phyloP scores from a whole-genome alignment of 2,888 invertebrate species.

The Apamea monoglypha region DNA sequence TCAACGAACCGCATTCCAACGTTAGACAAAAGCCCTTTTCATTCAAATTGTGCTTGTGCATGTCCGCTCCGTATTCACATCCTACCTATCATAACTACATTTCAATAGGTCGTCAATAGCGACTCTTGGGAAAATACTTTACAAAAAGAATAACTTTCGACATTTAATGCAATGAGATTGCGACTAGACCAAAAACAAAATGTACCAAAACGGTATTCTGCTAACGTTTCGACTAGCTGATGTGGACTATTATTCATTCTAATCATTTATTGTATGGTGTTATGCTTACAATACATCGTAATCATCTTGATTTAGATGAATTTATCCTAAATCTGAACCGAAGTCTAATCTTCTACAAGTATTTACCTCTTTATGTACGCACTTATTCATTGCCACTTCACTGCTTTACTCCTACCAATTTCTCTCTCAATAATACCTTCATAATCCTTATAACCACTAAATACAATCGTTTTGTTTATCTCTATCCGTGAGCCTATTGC shows the following conservation, averaged over 20 bases:
- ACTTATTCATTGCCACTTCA: slow-evolving; percentile 23
- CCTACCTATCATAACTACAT: background rate
- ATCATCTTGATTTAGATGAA: background rate
- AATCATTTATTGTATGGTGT: background rate
- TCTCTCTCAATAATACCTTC: slow-evolving; percentile 32
- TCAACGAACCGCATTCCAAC: background rate
- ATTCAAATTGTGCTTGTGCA: slow-evolving; percentile 4
- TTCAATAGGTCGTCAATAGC: background rate
- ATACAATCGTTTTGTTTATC: slow-evolving; percentile 46
- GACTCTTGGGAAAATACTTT: background rate
- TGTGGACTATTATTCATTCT: background rate
- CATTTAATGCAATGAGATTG: too few relatives aligned
- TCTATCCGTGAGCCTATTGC: slow-evolving; percentile 33
- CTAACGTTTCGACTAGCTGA: too few relatives aligned
- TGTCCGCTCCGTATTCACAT: background rate
- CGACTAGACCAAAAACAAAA: too few relatives aligned
- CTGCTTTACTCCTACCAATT: slow-evolving; percentile 1
- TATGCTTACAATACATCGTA: background rate
- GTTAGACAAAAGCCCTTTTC: slow-evolving; percentile 15
- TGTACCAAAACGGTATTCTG: too few relatives aligned
- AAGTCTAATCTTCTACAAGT: slow-evolving; percentile 7
- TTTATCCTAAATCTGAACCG: background rate
- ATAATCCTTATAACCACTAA: slow-evolving; percentile 41
- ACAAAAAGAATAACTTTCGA: background rate
- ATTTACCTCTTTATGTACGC: slow-evolving; percentile 1